These are phyloP conservation scores for Cynoglossus semilaevis DNA, from an alignment of 2,113 vertebrate genomes.

Conservation along the genomic window DNA sequence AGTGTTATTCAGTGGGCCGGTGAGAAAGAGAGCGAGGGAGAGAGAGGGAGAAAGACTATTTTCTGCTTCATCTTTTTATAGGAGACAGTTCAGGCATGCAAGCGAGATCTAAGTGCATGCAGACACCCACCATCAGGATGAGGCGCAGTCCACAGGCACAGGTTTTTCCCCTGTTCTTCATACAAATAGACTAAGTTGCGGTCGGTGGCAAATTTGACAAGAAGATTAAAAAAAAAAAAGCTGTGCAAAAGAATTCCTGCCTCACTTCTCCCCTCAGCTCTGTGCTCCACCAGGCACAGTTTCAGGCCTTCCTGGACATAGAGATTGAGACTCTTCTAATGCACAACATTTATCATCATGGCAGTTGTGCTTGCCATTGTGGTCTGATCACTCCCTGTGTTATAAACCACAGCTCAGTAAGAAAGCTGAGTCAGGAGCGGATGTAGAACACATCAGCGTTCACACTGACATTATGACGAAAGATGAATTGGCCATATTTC, in stretches of 20 bases:
- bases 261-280: slow-evolving; percentile 13
- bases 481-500: slow-evolving; percentile 13
- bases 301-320: slow-evolving; percentile 20
- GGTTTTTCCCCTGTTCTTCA: slow-evolving; percentile 5
- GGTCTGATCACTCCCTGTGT: slow-evolving; percentile 26
- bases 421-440: slow-evolving; percentile 52
- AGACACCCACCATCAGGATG: not conserved
- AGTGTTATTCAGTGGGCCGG: slow-evolving; percentile 2
- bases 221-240: slow-evolving; percentile 11
- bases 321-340: slow-evolving; percentile 51
- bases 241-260: slow-evolving; percentile 5
- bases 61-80: slow-evolving; percentile 4
- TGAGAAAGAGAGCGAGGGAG: not conserved
- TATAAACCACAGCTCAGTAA: slow-evolving; percentile 30
- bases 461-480: slow-evolving; percentile 15
- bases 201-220: slow-evolving; percentile 8
- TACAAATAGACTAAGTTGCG: slow-evolving; percentile 12
- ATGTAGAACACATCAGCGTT: slow-evolving; percentile 41
- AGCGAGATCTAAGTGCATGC: slow-evolving; percentile 10
- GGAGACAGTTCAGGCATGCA: slow-evolving; percentile 4
- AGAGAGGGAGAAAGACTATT: slow-evolving; percentile 5
- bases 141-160: not conserved
- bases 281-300: slow-evolving; percentile 44
- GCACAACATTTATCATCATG: slow-evolving; percentile 57
- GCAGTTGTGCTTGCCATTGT: slow-evolving; percentile 36